phyloP scores from a whole-genome alignment of 1,140 invertebrate genomes.

The Drosophila melanogaster region Release_6_plus_ISO1_MT NT_033777.3:22236001-22236500 shows the following conservation, averaged over 20 bases:
- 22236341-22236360: slow-evolving; percentile 2
- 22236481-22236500: slow-evolving; percentile 24
- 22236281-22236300: slow-evolving; percentile 50
- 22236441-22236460: slow-evolving; percentile 43
- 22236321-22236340: slow-evolving; percentile 55
- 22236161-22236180: slow-evolving; percentile 35
- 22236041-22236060: no score
- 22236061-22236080: not conserved
- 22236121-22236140: not conserved
- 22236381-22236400: slow-evolving; percentile 58
- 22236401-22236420: slow-evolving; percentile 71
- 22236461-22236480: slow-evolving; percentile 76
- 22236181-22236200: slow-evolving; percentile 47
- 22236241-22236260: slow-evolving; percentile 39
- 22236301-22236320: slow-evolving; percentile 74
- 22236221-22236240: slow-evolving; percentile 39
- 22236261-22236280: slow-evolving; percentile 23
- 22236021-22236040: no score
- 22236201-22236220: slow-evolving; percentile 22
- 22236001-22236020: no score
- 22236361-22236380: not conserved
- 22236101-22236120: not conserved
- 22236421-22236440: slow-evolving; percentile 46
- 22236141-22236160: slow-evolving; percentile 45
- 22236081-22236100: not conserved